Percentiles rank a stretch among this genome's conserved stretches.
phyloP scores from a whole-genome alignment of 2,113 vertebrate genomes.

The Felis chaus region DNA sequence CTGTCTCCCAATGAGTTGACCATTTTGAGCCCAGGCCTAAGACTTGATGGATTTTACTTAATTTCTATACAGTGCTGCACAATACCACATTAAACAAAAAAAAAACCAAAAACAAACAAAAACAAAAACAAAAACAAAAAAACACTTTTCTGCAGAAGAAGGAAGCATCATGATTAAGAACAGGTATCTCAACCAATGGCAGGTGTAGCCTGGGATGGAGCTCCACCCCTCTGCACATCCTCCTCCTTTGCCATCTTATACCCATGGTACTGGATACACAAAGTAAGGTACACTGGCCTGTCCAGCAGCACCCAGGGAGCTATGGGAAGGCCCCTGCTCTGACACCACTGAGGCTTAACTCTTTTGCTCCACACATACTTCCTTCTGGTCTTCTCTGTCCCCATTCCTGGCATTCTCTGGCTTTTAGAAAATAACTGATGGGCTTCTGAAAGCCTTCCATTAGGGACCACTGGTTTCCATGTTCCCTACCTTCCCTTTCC shows the following conservation, averaged over 20 bases:
- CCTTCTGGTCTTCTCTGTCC: not conserved
- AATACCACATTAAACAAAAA: not conserved
- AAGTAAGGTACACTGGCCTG: not conserved
- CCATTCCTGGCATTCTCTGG: not conserved
- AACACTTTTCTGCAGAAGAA: conserved; percentile 17
- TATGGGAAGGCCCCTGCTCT: not conserved
- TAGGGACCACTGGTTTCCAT: not conserved
- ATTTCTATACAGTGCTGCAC: not conserved
- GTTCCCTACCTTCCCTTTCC: not conserved
- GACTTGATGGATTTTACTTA: not conserved
- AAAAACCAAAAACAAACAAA: not conserved
- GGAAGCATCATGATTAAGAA: not conserved
- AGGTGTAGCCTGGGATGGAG: not conserved
- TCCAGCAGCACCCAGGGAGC: not conserved
- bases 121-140: not conserved
- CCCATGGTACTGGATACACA: not conserved
- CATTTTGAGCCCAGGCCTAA: not conserved
- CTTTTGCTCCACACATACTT: not conserved
- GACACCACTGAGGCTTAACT: not conserved
- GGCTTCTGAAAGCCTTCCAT: not conserved
- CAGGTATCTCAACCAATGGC: not conserved
- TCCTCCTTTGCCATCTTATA: not conserved
- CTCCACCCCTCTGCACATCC: not conserved
- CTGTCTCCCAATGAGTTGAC: not conserved
- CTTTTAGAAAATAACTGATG: not conserved